These are phyloP conservation scores for Crenichthys baileyi DNA, from an alignment of 2,797 vertebrate genomes.

Conservation along the genomic window DNA sequence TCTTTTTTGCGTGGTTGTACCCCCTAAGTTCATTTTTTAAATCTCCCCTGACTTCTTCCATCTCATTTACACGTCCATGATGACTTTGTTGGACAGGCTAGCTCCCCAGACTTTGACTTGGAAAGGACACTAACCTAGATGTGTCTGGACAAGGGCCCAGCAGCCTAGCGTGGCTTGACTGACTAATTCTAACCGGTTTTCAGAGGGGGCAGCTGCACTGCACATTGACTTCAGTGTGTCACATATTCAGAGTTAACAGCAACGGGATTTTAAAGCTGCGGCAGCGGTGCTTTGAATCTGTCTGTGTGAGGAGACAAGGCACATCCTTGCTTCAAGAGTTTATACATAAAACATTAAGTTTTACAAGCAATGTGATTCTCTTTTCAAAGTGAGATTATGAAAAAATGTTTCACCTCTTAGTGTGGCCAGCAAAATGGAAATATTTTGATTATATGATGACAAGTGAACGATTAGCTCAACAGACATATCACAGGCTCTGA, in stretches of 20 bases:
- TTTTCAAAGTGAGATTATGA: conserved; percentile 28
- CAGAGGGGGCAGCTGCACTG: conserved; percentile 35
- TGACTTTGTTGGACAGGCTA: conserved; percentile 44
- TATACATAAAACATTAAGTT: conserved; percentile 36
- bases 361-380: conserved; percentile 36
- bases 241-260: conserved; percentile 39
- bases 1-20: conserved; percentile 18
- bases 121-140: conserved; percentile 45
- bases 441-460: conserved; percentile 40
- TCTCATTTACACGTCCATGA: conserved; percentile 31
- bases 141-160: conserved; percentile 42
- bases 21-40: conserved; percentile 32
- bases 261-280: conserved; percentile 54
- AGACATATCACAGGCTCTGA: conserved; percentile 67
- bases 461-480: conserved; percentile 33
- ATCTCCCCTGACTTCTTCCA: conserved; percentile 19
- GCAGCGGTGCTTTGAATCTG: conserved; percentile 40
- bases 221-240: conserved; percentile 23
- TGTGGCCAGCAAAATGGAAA: conserved; percentile 32
- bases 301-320: conserved; percentile 38
- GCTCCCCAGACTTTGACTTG: conserved; percentile 43
- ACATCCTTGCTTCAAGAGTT: conserved; percentile 49
- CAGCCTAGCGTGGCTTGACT: conserved; percentile 41
- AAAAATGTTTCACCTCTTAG: conserved; percentile 5
- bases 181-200: conserved; percentile 42